These are phyloP conservation scores for Scophthalmus maximus DNA, from an alignment of 2,113 vertebrate genomes.

Conservation along the genomic window DNA sequence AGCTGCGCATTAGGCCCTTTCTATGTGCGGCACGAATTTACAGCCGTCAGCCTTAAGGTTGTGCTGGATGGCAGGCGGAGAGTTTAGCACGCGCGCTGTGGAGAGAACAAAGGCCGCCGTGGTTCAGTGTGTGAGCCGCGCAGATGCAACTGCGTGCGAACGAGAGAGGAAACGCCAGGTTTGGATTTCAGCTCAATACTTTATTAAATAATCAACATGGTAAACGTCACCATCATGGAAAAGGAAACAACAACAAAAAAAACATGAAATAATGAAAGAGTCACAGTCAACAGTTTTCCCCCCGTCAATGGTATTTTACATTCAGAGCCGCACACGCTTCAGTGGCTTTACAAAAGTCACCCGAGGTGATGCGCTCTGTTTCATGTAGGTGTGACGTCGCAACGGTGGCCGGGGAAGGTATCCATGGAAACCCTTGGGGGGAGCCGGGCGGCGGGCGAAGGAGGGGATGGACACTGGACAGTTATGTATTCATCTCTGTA, in stretches of 20 bases:
- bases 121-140: slow-evolving; percentile 24
- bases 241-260: slow-evolving; percentile 46
- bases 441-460: neutral
- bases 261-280: slow-evolving; percentile 47
- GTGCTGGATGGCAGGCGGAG: slow-evolving; percentile 9
- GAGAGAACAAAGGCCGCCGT: slow-evolving; percentile 53
- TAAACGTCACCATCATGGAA: slow-evolving; percentile 65
- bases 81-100: slow-evolving; percentile 33
- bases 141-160: slow-evolving; percentile 22
- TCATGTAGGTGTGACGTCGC: slow-evolving; percentile 32
- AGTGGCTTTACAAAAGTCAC: slow-evolving; percentile 67
- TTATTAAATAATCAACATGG: slow-evolving; percentile 81
- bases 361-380: slow-evolving; percentile 37
- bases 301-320: slow-evolving; percentile 39
- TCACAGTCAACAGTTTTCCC: slow-evolving; percentile 73
- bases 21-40: slow-evolving; percentile 60
- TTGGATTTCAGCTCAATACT: slow-evolving; percentile 66
- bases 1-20: slow-evolving; percentile 43
- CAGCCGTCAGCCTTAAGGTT: slow-evolving; percentile 29
- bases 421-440: slow-evolving; percentile 45
- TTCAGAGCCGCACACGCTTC: slow-evolving; percentile 16
- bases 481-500: slow-evolving; percentile 8
- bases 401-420: slow-evolving; percentile 27
- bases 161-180: neutral
- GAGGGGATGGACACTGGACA: neutral